phyloP scores from a whole-genome alignment of 2,113 vertebrate genomes.

The Pedetes capensis region DNA sequence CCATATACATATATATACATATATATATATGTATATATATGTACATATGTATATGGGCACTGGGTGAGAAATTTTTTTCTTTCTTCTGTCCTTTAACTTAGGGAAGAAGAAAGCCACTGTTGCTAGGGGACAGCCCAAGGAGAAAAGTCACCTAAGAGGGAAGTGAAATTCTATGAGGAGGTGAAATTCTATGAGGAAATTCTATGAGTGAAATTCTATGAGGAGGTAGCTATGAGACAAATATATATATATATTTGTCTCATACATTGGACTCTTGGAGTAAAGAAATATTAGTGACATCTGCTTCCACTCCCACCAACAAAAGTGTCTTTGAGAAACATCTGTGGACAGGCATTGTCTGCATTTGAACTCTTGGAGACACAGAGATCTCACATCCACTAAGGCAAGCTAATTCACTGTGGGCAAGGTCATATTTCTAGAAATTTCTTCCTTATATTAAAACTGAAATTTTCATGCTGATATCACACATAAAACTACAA shows the following conservation, averaged over 20 bases:
- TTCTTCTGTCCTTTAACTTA: neutral
- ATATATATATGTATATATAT: neutral
- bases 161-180: neutral
- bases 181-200: too few species aligned
- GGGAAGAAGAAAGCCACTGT: neutral
- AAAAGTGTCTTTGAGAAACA: neutral
- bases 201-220: too few species aligned
- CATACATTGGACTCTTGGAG: neutral
- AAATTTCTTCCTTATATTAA: neutral
- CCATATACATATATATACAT: neutral
- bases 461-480: neutral
- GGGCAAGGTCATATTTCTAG: neutral
- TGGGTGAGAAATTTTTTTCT: conserved; percentile 21
- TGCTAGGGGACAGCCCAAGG: neutral
- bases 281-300: neutral
- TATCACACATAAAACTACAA: neutral
- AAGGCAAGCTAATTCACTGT: neutral
- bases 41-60: neutral
- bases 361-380: neutral
- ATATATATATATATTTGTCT: too few species aligned
- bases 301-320: neutral
- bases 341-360: neutral
- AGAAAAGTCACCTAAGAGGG: neutral
- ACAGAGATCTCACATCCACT: neutral
- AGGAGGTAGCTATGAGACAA: neutral